Evolutionary conservation across 2,113 vertebrate species (phyloP).

Genomic region (Cyanoramphus novaezelandiae): DNA sequence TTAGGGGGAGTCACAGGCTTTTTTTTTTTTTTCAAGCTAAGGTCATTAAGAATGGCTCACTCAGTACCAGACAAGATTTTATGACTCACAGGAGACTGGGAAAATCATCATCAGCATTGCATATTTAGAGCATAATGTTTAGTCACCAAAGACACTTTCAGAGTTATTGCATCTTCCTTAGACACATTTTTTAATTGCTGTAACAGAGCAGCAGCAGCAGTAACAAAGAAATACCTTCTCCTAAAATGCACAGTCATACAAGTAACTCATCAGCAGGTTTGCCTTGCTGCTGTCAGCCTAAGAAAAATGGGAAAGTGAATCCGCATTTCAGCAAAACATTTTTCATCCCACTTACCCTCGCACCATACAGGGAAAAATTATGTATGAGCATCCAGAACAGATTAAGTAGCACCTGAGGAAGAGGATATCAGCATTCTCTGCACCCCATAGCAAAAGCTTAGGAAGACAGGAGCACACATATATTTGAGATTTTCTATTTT

Average conservation of each 20-base stretch:
- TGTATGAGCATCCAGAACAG: not conserved
- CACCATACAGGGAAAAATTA: not conserved
- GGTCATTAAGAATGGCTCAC: conserved; percentile 19
- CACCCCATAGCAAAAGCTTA: not conserved
- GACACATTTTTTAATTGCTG: conserved; percentile 21
- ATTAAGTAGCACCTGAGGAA: not conserved
- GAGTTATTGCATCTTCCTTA: conserved; percentile 29
- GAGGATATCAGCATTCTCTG: not conserved
- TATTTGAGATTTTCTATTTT: not conserved
- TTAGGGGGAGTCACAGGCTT: not conserved
- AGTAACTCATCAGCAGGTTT: not conserved
- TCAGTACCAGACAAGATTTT: not conserved
- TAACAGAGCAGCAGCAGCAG: not conserved
- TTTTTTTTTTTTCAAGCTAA: not conserved
- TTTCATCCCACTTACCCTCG: not conserved
- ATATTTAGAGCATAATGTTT: not conserved
- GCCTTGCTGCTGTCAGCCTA: not conserved
- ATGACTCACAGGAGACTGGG: conserved; percentile 43
- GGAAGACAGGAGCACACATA: not conserved
- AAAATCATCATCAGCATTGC: conserved; percentile 18
- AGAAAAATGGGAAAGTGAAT: not conserved
- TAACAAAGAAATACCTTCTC: conserved; percentile 2
- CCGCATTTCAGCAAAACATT: not conserved
- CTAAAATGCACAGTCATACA: conserved; percentile 33
- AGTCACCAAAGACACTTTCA: conserved; percentile 6